Base-by-base conservation (phyloP, 2,113 vertebrate genomes). In the Dromaius novaehollandiae region DNA sequence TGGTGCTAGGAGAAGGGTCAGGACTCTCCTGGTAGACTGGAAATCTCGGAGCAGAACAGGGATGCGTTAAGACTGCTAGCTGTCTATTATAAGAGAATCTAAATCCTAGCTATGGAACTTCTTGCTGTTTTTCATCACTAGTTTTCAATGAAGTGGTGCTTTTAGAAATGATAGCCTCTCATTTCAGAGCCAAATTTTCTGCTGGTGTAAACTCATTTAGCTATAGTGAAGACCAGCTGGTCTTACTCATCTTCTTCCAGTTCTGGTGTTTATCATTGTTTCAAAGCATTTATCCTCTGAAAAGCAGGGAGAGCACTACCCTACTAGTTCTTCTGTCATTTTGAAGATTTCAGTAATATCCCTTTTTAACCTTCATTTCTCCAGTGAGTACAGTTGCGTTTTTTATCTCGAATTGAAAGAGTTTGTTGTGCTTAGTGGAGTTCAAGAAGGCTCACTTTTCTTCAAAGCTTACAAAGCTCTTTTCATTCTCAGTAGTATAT, bases 141-240 rank as follows among this genome's bases (percentile, higher is more conserved):
- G 3, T 65, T 66, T 13, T 11, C 79, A 82, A 48, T 64, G 11
- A 69, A 13, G 9, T 9, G 19, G 56, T 82, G 22, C 26, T 77
- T 83, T 65, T 55, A 68, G 61, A 58, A 85, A 82, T 5, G 0
- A 64, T 55, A 48, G 13, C 36, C 3, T 36, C 13, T 75, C 20
- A 11, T 86, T 78, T 73, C 38, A 36, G 13, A 55, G 30, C 18
- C 53, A 70, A 95, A 76, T 92, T 93, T 93, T 94, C 91, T 95
- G 83, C n/a, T 80, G 63, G 13, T 66, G 9, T 90, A 28, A 88
- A 58, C 22, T 53, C 0, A 0, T 48, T 76, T 48, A 32, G 36
- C 53, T 61, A 56, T 34, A 51, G 20, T 66, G 63, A 64, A 73
- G 53, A 68, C 58, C 6, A 46, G 65, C 30, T 18, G 40, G 8